Conservation (phyloP, 2,797 vertebrate species). For the Taeniopygia guttata region DNA sequence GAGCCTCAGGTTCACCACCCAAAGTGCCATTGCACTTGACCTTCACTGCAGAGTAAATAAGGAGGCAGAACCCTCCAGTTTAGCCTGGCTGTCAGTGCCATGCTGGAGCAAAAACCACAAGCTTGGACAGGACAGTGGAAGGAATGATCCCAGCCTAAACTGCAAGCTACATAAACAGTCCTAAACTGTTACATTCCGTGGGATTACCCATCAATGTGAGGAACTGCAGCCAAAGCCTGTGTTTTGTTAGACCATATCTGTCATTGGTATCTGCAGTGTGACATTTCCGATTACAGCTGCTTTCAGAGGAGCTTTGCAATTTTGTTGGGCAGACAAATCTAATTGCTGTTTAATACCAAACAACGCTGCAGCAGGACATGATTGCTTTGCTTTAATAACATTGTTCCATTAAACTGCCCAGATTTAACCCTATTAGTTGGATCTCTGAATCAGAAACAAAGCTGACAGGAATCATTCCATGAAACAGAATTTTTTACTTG, state of each 20-base stretch:
- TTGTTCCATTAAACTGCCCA: neutral
- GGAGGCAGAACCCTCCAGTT: neutral
- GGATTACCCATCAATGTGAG: neutral
- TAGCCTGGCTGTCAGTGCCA: neutral
- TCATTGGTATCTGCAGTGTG: neutral
- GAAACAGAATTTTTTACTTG: neutral
- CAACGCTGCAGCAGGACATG: neutral
- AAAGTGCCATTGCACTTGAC: neutral
- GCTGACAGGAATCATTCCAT: neutral
- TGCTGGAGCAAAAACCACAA: rapidly evolving
- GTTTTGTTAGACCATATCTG: neutral
- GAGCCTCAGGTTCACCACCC: neutral
- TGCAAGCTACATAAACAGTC: neutral
- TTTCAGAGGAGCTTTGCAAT: neutral
- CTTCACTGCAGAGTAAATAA: neutral
- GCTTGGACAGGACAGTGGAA: rapidly evolving
- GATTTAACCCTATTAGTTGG: neutral
- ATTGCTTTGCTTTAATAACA: conserved; percentile 30
- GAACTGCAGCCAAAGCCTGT: neutral
- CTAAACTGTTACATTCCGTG: neutral
- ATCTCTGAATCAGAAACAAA: neutral
- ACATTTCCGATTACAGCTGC: neutral
- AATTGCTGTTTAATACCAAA: conserved; percentile 37
- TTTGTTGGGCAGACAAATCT: conserved; percentile 5
- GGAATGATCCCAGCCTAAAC: neutral